Evolutionary conservation across 1,140 invertebrate genomes (phyloP).

Genomic region (Adelges cooleyi): DNA sequence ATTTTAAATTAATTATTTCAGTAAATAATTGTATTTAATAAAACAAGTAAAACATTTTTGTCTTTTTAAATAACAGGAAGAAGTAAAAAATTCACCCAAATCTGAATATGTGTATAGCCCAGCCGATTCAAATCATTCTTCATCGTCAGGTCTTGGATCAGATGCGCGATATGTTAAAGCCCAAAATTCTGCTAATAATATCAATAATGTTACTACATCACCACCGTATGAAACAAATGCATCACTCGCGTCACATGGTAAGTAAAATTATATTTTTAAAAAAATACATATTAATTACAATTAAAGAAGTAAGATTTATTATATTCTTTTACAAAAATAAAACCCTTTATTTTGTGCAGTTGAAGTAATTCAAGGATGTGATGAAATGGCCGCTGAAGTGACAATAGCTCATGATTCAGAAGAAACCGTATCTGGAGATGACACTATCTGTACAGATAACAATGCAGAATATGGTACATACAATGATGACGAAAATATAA

Average conservation of each 20-base stretch:
- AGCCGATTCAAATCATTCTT: slow-evolving; percentile 22
- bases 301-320: too few species aligned
- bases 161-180: slow-evolving; percentile 6
- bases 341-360: background rate
- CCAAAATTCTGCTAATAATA: background rate
- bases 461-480: slow-evolving; percentile 23
- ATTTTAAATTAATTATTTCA: background rate
- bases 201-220: background rate
- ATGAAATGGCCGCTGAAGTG: slow-evolving; percentile 24
- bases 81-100: slow-evolving; percentile 5
- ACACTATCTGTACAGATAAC: slow-evolving; percentile 18
- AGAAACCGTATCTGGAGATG: slow-evolving; percentile 17
- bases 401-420: slow-evolving; percentile 19
- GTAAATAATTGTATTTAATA: background rate
- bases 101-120: slow-evolving; percentile 19
- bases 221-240: slow-evolving; percentile 18
- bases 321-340: too few species aligned
- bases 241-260: slow-evolving; percentile 24
- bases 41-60: background rate
- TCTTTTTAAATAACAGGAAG: slow-evolving; percentile 9
- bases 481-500: slow-evolving; percentile 23
- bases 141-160: slow-evolving; percentile 13
- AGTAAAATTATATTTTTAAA: too few species aligned
- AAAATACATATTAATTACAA: too few species aligned
- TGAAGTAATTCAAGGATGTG: slow-evolving; percentile 25